Base-by-base conservation (phyloP, 2,888 invertebrate species). In the Amiota minor region DNA sequence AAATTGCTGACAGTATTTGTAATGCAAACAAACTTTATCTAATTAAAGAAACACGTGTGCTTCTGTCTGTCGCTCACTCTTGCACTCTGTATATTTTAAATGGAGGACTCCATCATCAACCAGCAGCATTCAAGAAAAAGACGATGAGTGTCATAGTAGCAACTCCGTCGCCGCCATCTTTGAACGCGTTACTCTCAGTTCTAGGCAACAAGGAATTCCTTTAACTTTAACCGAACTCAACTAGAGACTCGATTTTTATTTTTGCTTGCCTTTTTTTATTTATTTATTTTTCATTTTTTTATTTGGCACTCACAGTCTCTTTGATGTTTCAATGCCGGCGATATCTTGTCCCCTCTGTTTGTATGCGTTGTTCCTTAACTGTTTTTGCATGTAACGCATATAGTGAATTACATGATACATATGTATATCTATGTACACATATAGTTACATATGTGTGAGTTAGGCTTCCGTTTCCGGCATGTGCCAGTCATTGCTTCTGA, bases 1-100 rank as follows among this genome's bases (percentile, higher is more conserved):
- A 80, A 80, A 80, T 80, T 81, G 78, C 80, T 84, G 83, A 79
- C 82, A 83, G 85, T 84, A 82, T 84, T 82, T 82, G 85, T 76
- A 83, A 84, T 84, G 82, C 82, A 84, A 82, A 82, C 82, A 82
- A 82, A 82, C 80, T 82, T 84, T 80, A 85, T 82, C 82, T 82
- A 82, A 82, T 82, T 82, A 82, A 83, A 77, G 85, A 76, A 84
- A 80, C 82, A 84, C 85, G 82, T 82, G 83, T 80, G 45, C n/a
- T 77, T 69, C 80, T 71, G 78, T 65, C 73, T 75, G n/a, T 45
- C n/a, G 8, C 35, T 62, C 62, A 23, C 23, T 23, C 23, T 23
- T 1, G 1, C 1, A 23, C 23, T 23, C 3, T 23, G 3, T 23
- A 23, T 23, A 1, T 23, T 3, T 3, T 1, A 35, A 8, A 35